Conservation (phyloP, 2,113 vertebrate genomes). For the Leptocoma aspasia region DNA sequence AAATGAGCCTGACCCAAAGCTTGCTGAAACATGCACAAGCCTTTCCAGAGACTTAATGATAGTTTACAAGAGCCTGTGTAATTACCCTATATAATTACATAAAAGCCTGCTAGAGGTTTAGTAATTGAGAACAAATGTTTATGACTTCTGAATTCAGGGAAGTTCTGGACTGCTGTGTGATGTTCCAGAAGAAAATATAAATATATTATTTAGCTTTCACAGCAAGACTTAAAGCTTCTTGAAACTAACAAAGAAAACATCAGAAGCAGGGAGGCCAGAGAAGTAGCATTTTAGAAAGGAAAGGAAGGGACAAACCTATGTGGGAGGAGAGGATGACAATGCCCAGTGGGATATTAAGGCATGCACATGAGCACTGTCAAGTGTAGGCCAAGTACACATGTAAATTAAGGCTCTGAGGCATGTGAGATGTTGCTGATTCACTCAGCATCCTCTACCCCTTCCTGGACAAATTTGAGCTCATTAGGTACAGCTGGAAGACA, state of each 20-base stretch:
- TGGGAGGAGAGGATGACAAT: neutral
- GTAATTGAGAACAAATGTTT: neutral
- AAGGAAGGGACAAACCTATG: neutral
- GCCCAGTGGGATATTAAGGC: neutral
- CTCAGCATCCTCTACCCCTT: neutral
- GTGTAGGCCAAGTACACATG: neutral
- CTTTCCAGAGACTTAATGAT: neutral
- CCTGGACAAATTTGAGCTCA: neutral
- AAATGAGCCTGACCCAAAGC: neutral
- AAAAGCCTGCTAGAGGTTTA: neutral
- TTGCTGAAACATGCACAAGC: neutral
- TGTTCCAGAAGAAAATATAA: neutral
- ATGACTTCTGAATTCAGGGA: neutral
- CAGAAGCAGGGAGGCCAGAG: neutral
- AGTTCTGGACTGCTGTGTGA: neutral
- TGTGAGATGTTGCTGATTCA: neutral
- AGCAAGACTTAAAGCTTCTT: neutral
- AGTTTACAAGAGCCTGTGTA: neutral
- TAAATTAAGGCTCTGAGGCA: neutral
- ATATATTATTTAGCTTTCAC: neutral
- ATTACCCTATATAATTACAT: neutral
- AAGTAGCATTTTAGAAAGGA: neutral
- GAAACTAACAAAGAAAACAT: neutral
- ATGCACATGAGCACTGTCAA: neutral
- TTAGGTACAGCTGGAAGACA: constrained; percentile 12